Evolutionary conservation across 2,888 invertebrate species (phyloP), one percentile per base, ranked within the genome.

Genomic region (Tribolium freemani): DNA sequence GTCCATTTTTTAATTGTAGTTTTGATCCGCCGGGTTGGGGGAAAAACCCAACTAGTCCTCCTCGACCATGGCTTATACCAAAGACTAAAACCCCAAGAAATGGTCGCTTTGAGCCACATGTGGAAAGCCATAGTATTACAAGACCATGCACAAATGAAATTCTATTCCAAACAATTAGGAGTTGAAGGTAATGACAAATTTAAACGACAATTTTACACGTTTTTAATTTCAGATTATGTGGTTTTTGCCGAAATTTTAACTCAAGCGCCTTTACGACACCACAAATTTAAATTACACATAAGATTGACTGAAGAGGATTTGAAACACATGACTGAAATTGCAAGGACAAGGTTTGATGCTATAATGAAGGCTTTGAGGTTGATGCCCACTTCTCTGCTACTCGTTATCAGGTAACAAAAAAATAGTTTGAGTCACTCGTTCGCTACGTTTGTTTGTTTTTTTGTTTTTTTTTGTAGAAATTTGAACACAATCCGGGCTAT

Each of bases 1-100:
- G n/a, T n/a, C n/a, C n/a, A n/a, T n/a, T 38, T 38, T n/a, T 38
- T 38, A 31, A 16, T 26, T 26, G 26, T 26, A 93, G 93, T 93
- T 81, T 88, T 93, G 82, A 87, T 93, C 0, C 86, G 93, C 31
- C 89, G 87, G 83, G 79, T 83, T 10, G 85, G 88, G 51, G 88
- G 88, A 3, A 85, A 87, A 75, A 88, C 90, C 0, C 88, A 93
- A 84, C 85, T 94, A 31, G 90, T 94, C 8, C 81, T 94, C 8
- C 82, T 94, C 6, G 94, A 94, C 85, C 94, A 94, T 83, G 94
- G 94, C 0, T 86, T 94, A 2, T 94, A 94, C 82, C 92, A 94
- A 83, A 85, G 86, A 64, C 79, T 94, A n/a, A 88, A 90, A 0
- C 85, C 87, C 2, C 78, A 86, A 2, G 88, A 91, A 51, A 87